A percentile compares a stretch with the other conserved stretches of the same genome.
These are phyloP conservation scores for Hippopotamus amphibius DNA, from an alignment of 2,113 vertebrate genomes.

Conservation along the genomic window DNA sequence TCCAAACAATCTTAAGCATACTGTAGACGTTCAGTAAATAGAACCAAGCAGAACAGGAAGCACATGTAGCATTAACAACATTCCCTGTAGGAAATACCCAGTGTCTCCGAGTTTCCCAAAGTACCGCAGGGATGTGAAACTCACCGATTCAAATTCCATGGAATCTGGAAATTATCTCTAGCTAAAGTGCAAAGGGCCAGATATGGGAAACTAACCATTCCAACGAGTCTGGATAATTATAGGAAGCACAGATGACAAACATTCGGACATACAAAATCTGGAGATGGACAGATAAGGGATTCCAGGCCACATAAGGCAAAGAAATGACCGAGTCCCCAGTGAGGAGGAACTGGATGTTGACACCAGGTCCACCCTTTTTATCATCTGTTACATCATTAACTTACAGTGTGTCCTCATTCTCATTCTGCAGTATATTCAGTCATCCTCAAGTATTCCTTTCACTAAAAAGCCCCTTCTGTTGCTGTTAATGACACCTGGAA, in stretches of 20 bases:
- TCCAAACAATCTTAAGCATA: neutral
- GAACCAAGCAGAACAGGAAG: neutral
- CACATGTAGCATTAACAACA: neutral
- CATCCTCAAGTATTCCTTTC: neutral
- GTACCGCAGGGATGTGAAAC: neutral
- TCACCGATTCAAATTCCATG: neutral
- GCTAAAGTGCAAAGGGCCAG: neutral
- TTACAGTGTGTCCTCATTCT: neutral
- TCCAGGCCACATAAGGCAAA: neutral
- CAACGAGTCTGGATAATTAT: neutral
- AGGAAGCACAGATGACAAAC: neutral
- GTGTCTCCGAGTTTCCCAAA: neutral
- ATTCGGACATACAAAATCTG: neutral
- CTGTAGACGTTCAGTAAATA: neutral
- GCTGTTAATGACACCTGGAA: neutral
- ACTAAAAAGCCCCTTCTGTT: neutral
- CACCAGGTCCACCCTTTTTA: neutral
- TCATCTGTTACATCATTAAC: neutral
- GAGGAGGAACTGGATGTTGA: neutral
- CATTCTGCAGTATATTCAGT: neutral
- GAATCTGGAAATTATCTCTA: neutral
- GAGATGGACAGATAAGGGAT: neutral
- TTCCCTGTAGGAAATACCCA: neutral
- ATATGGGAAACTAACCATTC: neutral
- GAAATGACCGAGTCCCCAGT: neutral